Evolutionary conservation across 2,888 invertebrate species (phyloP), one percentile per base, ranked within the genome.

Genomic region (Heliconius cydno): DNA sequence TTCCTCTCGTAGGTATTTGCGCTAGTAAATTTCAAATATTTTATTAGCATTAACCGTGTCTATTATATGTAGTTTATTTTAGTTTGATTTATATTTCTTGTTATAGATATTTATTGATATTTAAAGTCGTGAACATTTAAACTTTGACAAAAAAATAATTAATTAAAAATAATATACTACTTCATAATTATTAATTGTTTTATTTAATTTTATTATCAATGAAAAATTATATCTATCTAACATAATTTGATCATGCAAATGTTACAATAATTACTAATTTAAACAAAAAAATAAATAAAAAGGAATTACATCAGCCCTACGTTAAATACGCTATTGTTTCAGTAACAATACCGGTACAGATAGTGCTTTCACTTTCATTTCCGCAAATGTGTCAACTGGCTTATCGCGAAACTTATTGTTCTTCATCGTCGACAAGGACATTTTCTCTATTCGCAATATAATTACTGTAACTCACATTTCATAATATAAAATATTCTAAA

Each of bases 361-460:
- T 79, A 79, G 80, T 72, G 79, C 92, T 94, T 94, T 94, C 93
- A 92, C 94, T 94, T 92, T 93, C 89, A 82, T 90, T 92, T 91
- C 92, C 91, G 90, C 82, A 80, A 84, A 79, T 86, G 84, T 84
- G 84, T 77, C 84, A 84, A 83, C 87, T 81, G 81, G 82, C 85
- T 90, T 91, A 90, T 91, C 91, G 88, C 86, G 90, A 88, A 87
- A 87, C 84, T 86, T 89, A 93, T 93, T 94, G 86, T 89, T 93
- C 85, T 83, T 83, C 82, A 79, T 81, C 82, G 83, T 90, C 90
- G 89, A 90, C 91, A 93, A 92, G 92, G 92, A 92, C 92, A 91
- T 92, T 87, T 84, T 85, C 85, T 82, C 72, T 76, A 68, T 41
- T 74, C 15, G 15, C 22, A n/a, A 52, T 52, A 19, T 52, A 28